Conservation (phyloP, 2,113 vertebrate genomes). For the Sorex fumeus region DNA sequence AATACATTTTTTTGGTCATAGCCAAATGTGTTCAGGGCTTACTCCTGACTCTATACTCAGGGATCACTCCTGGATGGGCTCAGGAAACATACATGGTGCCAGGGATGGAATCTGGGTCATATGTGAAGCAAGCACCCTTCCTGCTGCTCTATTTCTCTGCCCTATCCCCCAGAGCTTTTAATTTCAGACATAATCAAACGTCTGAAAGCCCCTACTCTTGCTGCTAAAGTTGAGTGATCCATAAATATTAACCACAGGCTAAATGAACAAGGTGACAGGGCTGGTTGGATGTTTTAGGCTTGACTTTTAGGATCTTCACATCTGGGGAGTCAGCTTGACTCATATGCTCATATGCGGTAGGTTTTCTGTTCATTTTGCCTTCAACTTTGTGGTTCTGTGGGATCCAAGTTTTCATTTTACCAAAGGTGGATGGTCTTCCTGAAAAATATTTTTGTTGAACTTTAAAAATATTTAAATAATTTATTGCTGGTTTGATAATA, state of each 20-base stretch:
- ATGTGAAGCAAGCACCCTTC: too few relatives aligned
- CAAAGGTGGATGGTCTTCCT: not conserved
- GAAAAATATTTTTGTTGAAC: not conserved
- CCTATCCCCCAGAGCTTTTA: not conserved
- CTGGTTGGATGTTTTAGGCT: not conserved
- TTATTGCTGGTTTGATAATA: not conserved
- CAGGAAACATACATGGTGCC: too few relatives aligned
- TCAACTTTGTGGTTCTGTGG: not conserved
- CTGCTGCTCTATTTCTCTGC: too few relatives aligned
- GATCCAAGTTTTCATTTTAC: conserved; percentile 20
- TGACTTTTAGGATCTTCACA: not conserved
- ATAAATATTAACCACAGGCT: not conserved
- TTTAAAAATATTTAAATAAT: conserved; percentile 30
- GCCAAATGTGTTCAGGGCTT: too few relatives aligned
- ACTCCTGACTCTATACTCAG: too few relatives aligned
- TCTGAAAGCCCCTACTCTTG: not conserved
- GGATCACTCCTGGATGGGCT: too few relatives aligned
- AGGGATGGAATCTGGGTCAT: too few relatives aligned
- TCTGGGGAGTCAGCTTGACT: not conserved
- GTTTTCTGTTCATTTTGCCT: not conserved
- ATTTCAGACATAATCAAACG: not conserved
- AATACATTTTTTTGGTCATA: too few relatives aligned
- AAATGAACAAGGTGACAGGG: not conserved
- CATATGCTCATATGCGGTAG: too few relatives aligned
- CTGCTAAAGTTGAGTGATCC: not conserved